Evolutionary conservation across 2,113 vertebrate species (phyloP).

Genomic region (Oncorhynchus keta): DNA sequence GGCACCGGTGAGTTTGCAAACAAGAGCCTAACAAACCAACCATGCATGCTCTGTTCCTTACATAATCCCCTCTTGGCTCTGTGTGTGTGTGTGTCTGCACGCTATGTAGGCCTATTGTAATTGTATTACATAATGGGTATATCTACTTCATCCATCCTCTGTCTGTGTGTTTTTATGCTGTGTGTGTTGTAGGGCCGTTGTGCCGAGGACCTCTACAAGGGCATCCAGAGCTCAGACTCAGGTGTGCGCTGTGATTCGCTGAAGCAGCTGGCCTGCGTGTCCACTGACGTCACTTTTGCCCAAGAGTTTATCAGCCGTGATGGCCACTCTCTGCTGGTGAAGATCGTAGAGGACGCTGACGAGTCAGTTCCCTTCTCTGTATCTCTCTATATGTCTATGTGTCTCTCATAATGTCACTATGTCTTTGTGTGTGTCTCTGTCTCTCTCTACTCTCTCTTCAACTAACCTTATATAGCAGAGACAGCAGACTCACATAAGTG

Average conservation of each 20-base stretch:
- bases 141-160: background rate
- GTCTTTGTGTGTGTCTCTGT: background rate
- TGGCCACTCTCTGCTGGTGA: conserved; percentile 84
- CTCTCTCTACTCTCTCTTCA: background rate
- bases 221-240: conserved; percentile 81
- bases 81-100: background rate
- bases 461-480: background rate
- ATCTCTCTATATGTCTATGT: too few species aligned
- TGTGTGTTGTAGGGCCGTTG: conserved; percentile 81
- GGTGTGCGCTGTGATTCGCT: conserved; percentile 87
- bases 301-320: conserved; percentile 94
- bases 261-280: conserved; percentile 82
- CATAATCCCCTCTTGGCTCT: background rate
- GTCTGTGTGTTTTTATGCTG: conserved; percentile 14
- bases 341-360: conserved; percentile 88
- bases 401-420: background rate
- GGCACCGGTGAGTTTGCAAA: conserved; percentile 83
- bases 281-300: conserved; percentile 90
- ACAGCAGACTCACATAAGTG: too few species aligned
- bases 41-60: too few species aligned
- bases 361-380: conserved; percentile 76
- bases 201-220: conserved; percentile 81
- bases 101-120: background rate
- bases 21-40: background rate
- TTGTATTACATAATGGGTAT: too few species aligned